Conservation (phyloP, 2,113 vertebrate species). For the Egretta garzetta region DNA sequence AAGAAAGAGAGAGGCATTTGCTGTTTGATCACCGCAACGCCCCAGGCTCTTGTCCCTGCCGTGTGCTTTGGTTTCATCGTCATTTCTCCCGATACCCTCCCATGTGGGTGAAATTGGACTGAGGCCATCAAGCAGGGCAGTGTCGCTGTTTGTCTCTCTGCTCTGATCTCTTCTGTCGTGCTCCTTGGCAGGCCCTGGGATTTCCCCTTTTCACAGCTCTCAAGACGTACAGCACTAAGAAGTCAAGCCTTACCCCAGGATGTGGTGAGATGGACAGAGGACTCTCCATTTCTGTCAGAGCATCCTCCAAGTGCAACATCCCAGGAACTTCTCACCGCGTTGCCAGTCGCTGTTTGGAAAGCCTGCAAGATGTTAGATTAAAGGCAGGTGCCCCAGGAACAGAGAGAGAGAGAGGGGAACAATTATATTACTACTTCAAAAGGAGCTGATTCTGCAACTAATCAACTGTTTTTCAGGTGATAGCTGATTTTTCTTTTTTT, state of each 20-base stretch:
- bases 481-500: background rate
- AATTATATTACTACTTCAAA: background rate
- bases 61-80: background rate
- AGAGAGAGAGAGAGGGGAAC: background rate
- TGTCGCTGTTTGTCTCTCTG: background rate
- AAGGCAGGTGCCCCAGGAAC: constrained; percentile 8
- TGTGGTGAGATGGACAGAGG: background rate
- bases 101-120: background rate
- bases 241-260: background rate
- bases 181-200: background rate
- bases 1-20: background rate
- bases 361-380: background rate
- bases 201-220: background rate
- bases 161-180: background rate
- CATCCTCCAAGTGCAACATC: background rate
- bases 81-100: background rate
- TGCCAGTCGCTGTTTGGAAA: background rate
- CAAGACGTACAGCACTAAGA: background rate
- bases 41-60: background rate
- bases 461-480: constrained; percentile 7
- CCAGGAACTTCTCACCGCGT: background rate
- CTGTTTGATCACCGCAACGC: background rate
- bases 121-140: background rate
- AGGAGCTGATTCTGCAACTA: background rate
- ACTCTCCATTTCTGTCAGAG: background rate